A percentile compares a stretch with the other conserved stretches of the same genome.
Conservation (phyloP, 53 echinoderm and acorn worm genomes). For the Echinometra lucunter region DNA sequence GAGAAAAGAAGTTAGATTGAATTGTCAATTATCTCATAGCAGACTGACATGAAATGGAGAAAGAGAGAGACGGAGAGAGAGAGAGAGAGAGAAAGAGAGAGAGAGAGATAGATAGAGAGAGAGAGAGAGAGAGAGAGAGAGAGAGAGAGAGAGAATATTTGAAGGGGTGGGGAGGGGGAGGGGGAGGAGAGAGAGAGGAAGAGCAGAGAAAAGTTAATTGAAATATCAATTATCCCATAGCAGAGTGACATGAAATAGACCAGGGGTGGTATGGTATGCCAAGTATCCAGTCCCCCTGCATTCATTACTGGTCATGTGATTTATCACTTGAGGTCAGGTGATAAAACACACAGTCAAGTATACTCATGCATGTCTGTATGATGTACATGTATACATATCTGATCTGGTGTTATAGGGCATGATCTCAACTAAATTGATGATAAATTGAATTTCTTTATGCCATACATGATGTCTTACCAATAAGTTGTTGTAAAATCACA, state of each 20-base stretch:
- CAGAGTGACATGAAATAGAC: constrained; percentile 57
- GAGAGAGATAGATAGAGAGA: neutral
- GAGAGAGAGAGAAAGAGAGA: neutral
- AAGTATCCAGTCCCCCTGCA: constrained; percentile 1
- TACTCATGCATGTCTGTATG: neutral
- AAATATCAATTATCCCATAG: constrained; percentile 55
- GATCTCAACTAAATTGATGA: too few relatives aligned
- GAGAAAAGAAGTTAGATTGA: neutral
- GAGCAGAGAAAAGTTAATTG: neutral
- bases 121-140: neutral
- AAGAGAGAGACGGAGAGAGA: neutral
- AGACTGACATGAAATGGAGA: neutral
- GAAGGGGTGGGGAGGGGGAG: too few relatives aligned
- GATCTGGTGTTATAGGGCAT: too few relatives aligned
- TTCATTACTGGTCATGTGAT: constrained; percentile 58
- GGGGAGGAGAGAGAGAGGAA: neutral
- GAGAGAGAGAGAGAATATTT: neutral
- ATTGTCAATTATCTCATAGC: neutral
- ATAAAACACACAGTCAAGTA: constrained; percentile 5
- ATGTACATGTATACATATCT: too few relatives aligned
- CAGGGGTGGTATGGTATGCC: constrained; percentile 54
- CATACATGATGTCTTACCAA: too few relatives aligned
- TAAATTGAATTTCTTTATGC: too few relatives aligned
- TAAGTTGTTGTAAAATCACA: too few relatives aligned
- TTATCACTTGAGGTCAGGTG: constrained; percentile 52